Evolutionary conservation across 2,888 invertebrate genomes (phyloP).

Genomic region (Drosophila macrospina): DNA sequence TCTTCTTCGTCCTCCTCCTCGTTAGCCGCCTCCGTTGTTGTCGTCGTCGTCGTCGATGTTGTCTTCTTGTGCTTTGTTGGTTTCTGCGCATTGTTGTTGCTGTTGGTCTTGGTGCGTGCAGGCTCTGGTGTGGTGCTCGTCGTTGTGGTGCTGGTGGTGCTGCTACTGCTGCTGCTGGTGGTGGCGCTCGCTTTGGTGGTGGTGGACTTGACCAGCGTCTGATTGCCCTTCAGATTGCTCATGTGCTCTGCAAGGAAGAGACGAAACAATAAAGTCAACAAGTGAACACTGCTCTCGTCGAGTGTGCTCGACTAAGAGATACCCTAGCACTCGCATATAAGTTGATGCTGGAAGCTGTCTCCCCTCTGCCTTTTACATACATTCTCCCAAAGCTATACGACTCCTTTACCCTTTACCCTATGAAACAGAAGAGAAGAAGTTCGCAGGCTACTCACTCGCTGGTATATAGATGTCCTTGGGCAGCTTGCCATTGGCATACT

Average conservation of each 20-base stretch:
- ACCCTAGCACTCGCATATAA: no score
- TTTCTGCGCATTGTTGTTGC: slow-evolving; percentile 59
- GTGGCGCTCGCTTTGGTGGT: slow-evolving; percentile 39
- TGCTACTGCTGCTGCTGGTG: slow-evolving; percentile 51
- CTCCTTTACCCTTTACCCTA: no score
- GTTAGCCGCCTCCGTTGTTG: slow-evolving; percentile 73
- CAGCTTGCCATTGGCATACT: slow-evolving; percentile 88
- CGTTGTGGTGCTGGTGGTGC: slow-evolving; percentile 64
- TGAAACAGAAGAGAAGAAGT: no score
- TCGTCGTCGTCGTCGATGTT: slow-evolving; percentile 69
- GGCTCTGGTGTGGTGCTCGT: slow-evolving; percentile 81
- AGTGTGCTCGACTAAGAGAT: no score
- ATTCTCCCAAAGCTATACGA: no score
- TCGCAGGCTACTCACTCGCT: slow-evolving; percentile 85
- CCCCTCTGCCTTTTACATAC: no score
- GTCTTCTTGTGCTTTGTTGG: slow-evolving; percentile 81
- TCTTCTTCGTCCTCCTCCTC: slow-evolving; percentile 72
- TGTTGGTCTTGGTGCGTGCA: slow-evolving; percentile 79
- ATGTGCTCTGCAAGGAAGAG: slow-evolving; percentile 78
- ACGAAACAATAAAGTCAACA: background rate
- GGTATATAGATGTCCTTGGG: slow-evolving; percentile 91
- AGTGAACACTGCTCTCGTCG: background rate
- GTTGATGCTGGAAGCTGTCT: no score
- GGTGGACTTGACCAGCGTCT: slow-evolving; percentile 61
- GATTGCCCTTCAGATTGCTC: slow-evolving; percentile 74